Conservation (phyloP, 2,113 vertebrate genomes). For the Donacobius atricapilla region DNA sequence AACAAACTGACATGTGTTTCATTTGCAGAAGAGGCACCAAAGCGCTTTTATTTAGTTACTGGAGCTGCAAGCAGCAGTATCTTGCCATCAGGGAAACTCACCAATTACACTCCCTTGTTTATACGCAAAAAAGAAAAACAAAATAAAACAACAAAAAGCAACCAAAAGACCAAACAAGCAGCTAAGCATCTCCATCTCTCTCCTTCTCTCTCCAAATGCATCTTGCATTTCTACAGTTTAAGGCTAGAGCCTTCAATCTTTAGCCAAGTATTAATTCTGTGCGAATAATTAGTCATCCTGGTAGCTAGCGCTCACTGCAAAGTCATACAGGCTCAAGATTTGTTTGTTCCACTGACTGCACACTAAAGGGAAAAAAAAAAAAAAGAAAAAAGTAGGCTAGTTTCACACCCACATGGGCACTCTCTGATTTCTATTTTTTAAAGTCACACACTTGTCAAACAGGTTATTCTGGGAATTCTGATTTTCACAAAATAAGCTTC, state of each 20-base stretch:
- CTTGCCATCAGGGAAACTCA: neutral
- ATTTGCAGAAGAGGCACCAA: neutral
- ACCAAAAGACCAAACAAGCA: neutral
- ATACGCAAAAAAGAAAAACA: neutral
- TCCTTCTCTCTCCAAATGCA: neutral
- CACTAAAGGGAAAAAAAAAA: neutral
- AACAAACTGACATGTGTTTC: slow-evolving; percentile 53
- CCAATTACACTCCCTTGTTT: neutral
- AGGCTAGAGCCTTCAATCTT: neutral
- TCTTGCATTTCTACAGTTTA: neutral
- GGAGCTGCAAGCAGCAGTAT: neutral
- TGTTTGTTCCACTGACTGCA: slow-evolving; percentile 39
- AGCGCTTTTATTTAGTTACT: slow-evolving; percentile 8
- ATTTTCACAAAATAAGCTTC: slow-evolving; percentile 52
- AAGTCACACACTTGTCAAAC: slow-evolving; percentile 69
- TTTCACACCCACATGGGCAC: slow-evolving; percentile 49
- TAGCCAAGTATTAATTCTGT: neutral
- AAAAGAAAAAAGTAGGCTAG: neutral
- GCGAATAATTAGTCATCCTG: slow-evolving; percentile 62
- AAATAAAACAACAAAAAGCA: neutral
- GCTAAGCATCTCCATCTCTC: neutral
- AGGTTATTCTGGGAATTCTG: slow-evolving; percentile 71
- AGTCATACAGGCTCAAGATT: slow-evolving; percentile 53
- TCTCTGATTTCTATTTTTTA: slow-evolving; percentile 28
- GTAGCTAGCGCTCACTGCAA: slow-evolving; percentile 39